Conservation (phyloP, 2,888 invertebrate genomes). For the Pycnomerus fuliginosus region DNA sequence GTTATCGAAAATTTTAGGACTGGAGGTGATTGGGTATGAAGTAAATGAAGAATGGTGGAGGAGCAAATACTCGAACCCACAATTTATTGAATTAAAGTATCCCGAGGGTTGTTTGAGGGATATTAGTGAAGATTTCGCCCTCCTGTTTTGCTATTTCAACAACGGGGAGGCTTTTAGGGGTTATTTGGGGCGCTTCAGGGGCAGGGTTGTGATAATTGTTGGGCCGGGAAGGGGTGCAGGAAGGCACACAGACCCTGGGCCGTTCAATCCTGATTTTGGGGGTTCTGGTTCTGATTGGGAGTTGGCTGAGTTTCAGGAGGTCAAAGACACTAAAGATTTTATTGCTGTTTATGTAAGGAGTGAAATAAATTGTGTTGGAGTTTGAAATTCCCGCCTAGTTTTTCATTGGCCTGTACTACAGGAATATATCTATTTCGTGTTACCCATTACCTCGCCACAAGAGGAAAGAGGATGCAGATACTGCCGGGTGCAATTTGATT, state of each 20-base stretch:
- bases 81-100: conserved; percentile 67
- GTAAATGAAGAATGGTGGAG: conserved; percentile 81
- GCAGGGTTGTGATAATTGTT: conserved; percentile 70
- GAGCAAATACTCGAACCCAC: conserved; percentile 71
- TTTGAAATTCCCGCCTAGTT: too few species aligned
- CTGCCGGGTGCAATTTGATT: too few species aligned
- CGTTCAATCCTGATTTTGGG: conserved; percentile 60
- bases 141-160: conserved; percentile 83
- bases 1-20: too few species aligned
- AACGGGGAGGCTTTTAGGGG: conserved; percentile 66
- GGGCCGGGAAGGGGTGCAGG: conserved; percentile 66
- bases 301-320: conserved; percentile 58
- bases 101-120: too few species aligned
- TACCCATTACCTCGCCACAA: too few species aligned
- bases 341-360: conserved; percentile 62
- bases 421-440: too few species aligned
- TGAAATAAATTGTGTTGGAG: too few species aligned
- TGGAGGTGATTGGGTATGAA: conserved; percentile 67
- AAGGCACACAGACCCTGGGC: conserved; percentile 70
- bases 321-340: conserved; percentile 63
- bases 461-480: too few species aligned
- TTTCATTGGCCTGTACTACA: too few species aligned
- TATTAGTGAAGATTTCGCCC: conserved; percentile 53
- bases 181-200: conserved; percentile 65
- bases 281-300: conserved; percentile 56